phyloP scores from a whole-genome alignment of 37 sponge, comb jelly and placozoan species.

The Aplysina aerophoba region DNA sequence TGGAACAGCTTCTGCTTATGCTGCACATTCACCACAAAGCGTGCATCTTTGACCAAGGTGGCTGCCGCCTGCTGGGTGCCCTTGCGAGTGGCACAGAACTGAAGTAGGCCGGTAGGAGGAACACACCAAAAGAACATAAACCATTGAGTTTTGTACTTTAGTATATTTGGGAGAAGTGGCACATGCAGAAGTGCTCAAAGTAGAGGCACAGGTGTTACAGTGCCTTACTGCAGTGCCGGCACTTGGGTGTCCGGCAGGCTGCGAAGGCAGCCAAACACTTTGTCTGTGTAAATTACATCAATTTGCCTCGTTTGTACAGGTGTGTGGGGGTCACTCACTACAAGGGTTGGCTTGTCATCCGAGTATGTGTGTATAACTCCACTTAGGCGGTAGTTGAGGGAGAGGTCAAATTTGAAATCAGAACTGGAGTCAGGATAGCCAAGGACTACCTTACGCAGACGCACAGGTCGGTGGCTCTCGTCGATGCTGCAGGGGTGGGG shows the following conservation, averaged over 20 bases:
- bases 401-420: slow-evolving; percentile 93
- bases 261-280: no score
- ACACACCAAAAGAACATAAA: neutral
- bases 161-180: no score
- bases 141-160: no score
- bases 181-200: no score
- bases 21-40: slow-evolving; percentile 81
- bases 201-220: no score
- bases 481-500: slow-evolving; percentile 69
- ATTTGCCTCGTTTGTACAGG: no score
- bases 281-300: neutral
- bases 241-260: no score
- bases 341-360: slow-evolving; percentile 92
- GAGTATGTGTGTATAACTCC: slow-evolving; percentile 89
- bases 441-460: slow-evolving; percentile 89
- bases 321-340: slow-evolving; percentile 56
- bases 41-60: slow-evolving; percentile 85
- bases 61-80: slow-evolving; percentile 94
- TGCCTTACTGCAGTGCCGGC: no score
- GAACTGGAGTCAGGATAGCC: slow-evolving; percentile 81
- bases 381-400: slow-evolving; percentile 91
- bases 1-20: slow-evolving; percentile 68
- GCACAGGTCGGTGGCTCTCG: slow-evolving; percentile 95
- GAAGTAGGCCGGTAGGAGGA: neutral
- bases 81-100: slow-evolving; percentile 98